Evolutionary conservation across 2,113 vertebrate genomes (phyloP).

Genomic region (human (Homo sapiens)): GRCh38 chr7:92404501-92405000

Average conservation of each 20-base stretch:
- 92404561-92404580: not conserved
- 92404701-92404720: not conserved
- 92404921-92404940: not conserved
- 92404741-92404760: not conserved
- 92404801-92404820: not conserved
- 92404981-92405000: not conserved
- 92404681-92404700: not conserved
- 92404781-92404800: not conserved
- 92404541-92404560: not conserved
- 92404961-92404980: not conserved
- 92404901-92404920: not conserved
- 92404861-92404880: slow-evolving; percentile 2
- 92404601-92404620: not conserved
- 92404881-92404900: not conserved
- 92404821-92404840: not conserved
- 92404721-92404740: not conserved
- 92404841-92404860: not conserved
- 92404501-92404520: not conserved
- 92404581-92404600: not conserved
- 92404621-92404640: not conserved
- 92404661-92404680: not conserved
- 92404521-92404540: not conserved
- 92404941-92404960: not conserved
- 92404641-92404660: not conserved
- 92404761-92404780: not conserved